Evolutionary conservation across 2,888 invertebrate genomes (phyloP).

Genomic region (Vandiemenella viatica): DNA sequence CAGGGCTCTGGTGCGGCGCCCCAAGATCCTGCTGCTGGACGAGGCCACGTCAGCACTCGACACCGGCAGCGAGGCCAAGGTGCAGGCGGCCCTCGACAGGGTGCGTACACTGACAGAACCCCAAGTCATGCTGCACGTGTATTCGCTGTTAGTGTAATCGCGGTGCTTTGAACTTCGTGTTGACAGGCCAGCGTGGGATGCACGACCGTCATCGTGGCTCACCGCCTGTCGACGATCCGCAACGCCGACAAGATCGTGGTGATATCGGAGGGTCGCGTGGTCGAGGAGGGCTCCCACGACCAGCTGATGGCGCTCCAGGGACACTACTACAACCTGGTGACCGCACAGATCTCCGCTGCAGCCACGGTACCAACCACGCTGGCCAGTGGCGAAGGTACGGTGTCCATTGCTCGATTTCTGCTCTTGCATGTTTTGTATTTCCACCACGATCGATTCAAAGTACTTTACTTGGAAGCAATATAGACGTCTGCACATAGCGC

Average conservation of each 20-base stretch:
- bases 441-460: no score
- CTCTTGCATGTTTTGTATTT: no score
- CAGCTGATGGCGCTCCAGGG: conserved; percentile 47
- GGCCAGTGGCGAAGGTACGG: neutral
- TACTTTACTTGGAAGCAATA: no score
- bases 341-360: conserved; percentile 33
- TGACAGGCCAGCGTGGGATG: conserved; percentile 50
- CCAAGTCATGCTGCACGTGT: conserved; percentile 50
- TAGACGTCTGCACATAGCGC: no score
- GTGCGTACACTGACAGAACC: conserved; percentile 43
- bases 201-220: conserved; percentile 66
- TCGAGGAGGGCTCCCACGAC: conserved; percentile 54
- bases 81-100: conserved; percentile 63
- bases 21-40: conserved; percentile 61
- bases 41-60: conserved; percentile 86
- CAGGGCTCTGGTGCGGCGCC: conserved; percentile 64
- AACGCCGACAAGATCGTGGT: conserved; percentile 59
- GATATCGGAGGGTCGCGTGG: conserved; percentile 47
- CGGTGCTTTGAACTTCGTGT: no score
- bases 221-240: conserved; percentile 57
- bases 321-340: conserved; percentile 55
- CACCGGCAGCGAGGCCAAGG: conserved; percentile 68
- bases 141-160: no score
- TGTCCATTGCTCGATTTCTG: no score
- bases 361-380: neutral